Evolutionary conservation across 2,113 vertebrate genomes (phyloP).

Genomic region (Erythrolamprus reginae): DNA sequence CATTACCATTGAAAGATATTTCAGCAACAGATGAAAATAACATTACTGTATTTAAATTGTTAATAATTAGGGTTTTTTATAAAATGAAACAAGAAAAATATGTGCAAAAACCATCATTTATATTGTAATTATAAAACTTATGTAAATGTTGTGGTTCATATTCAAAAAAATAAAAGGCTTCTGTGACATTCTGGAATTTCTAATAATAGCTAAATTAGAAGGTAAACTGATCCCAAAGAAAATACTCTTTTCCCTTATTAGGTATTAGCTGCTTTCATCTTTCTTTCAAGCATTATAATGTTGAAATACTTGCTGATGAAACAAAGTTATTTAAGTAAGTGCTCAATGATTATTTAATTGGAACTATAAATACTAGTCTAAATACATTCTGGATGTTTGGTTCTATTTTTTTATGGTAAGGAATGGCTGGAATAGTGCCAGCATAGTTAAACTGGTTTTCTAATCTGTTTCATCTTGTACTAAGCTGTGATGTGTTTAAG

Average conservation of each 20-base stretch:
- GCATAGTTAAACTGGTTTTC: background rate
- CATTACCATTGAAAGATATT: background rate
- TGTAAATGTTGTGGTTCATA: background rate
- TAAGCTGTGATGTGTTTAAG: background rate
- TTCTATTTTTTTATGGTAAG: background rate
- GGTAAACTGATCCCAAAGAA: background rate
- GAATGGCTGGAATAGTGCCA: background rate
- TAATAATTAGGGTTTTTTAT: constrained; percentile 16
- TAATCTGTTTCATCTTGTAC: background rate
- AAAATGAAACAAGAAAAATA: background rate
- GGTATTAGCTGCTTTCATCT: background rate
- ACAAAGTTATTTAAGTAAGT: background rate
- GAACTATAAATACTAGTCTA: background rate
- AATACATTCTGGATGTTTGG: background rate
- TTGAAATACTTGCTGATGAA: background rate
- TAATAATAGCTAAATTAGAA: background rate
- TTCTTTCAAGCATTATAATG: background rate
- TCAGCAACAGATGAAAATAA: constrained; percentile 1
- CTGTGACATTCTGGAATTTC: background rate
- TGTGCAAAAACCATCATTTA: background rate
- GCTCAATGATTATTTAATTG: background rate
- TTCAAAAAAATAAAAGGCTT: background rate
- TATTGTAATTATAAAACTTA: background rate
- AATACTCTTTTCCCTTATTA: background rate
- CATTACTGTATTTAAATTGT: background rate